Evolutionary conservation across 2,113 vertebrate genomes (phyloP).

Genomic region (Cheirogaleus medius): DNA sequence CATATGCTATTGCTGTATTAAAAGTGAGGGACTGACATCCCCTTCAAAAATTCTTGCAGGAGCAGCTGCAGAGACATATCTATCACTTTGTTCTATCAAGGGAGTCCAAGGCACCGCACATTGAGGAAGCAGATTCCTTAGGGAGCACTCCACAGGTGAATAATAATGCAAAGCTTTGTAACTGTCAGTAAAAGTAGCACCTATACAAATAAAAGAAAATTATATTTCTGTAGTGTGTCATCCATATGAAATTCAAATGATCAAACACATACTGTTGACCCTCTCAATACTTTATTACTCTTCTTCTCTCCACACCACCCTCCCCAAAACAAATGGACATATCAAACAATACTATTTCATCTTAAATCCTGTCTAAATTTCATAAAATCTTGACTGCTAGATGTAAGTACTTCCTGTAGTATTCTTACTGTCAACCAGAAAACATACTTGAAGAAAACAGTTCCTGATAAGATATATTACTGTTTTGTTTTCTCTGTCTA

Average conservation of each 20-base stretch:
- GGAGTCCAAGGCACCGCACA: not conserved
- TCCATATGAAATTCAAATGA: slow-evolving; percentile 8
- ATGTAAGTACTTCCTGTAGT: not conserved
- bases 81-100: slow-evolving; percentile 19
- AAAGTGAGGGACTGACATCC: not conserved
- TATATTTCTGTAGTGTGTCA: not conserved
- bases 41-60: slow-evolving; percentile 29
- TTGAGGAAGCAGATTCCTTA: not conserved
- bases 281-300: not conserved
- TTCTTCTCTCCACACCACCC: not conserved
- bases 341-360: not conserved
- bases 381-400: not conserved
- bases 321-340: not conserved
- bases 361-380: not conserved
- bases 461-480: not conserved
- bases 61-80: not conserved
- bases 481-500: not conserved
- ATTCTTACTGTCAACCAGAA: slow-evolving; percentile 13
- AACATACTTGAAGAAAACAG: not conserved
- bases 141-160: not conserved
- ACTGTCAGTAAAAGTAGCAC: not conserved
- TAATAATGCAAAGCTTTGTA: slow-evolving; percentile 7
- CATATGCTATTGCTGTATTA: not conserved
- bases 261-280: not conserved
- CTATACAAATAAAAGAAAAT: slow-evolving; percentile 35